A percentile compares a stretch with the other conserved stretches of the same genome.
Evolutionary conservation across 1,140 invertebrate genomes (phyloP).

Genomic region (Pararge aegeria): DNA sequence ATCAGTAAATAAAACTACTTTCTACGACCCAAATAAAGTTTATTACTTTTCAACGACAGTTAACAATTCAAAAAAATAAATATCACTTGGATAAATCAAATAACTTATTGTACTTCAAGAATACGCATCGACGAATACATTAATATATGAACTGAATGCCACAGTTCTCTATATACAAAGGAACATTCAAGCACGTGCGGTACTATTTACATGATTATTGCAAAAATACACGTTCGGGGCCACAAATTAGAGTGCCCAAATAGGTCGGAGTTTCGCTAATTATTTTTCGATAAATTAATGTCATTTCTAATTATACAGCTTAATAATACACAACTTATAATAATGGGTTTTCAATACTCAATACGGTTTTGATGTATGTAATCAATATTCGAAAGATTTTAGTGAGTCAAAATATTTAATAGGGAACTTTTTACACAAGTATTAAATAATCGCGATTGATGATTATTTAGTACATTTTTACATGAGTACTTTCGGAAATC

Average conservation of each 20-base stretch:
- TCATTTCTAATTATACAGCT: conserved; percentile 20
- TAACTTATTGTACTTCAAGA: conserved; percentile 50
- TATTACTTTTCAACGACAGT: conserved; percentile 40
- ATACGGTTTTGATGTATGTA: conserved; percentile 4
- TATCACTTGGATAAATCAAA: conserved; percentile 43
- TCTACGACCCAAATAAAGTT: conserved; percentile 55
- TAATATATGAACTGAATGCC: conserved; percentile 33
- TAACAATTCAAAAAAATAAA: conserved; percentile 52
- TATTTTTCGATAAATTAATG: conserved; percentile 15
- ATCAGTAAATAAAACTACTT: conserved; percentile 37
- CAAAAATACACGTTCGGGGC: conserved; percentile 46
- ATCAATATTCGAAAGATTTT: conserved; percentile 11
- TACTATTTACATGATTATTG: conserved; percentile 61
- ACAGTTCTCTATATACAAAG: conserved; percentile 59
- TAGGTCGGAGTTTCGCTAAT: conserved; percentile 14
- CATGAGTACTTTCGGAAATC: no score
- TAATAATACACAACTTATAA: conserved; percentile 18
- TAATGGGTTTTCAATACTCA: conserved; percentile 18
- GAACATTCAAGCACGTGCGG: conserved; percentile 43
- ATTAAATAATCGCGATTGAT: no score
- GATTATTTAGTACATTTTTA: no score
- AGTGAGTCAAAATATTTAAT: neutral
- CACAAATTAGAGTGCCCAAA: neutral
- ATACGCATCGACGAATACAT: conserved; percentile 29
- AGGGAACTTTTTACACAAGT: neutral